Evolutionary conservation across 1,140 invertebrate genomes (phyloP).

Genomic region (Drosophila insularis): DNA sequence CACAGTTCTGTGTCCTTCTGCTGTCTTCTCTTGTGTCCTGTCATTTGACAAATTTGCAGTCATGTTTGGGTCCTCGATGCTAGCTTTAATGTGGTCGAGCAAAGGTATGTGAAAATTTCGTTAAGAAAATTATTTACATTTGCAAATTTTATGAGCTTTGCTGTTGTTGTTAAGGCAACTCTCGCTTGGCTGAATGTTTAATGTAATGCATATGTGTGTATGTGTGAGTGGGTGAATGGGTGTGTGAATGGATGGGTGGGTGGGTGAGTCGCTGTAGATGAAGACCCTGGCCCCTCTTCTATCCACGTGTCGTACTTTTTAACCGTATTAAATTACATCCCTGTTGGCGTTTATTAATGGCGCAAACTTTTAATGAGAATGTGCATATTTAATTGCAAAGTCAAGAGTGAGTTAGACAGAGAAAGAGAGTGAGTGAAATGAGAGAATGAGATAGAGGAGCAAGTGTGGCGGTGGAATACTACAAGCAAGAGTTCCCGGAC

Average conservation of each 20-base stretch:
- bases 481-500: slow-evolving; percentile 18
- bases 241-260: slow-evolving; percentile 15
- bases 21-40: slow-evolving; percentile 34
- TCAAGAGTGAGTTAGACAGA: slow-evolving; percentile 55
- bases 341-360: slow-evolving; percentile 82
- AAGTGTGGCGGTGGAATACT: not conserved
- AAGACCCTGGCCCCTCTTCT: slow-evolving; percentile 26
- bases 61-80: slow-evolving; percentile 32
- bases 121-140: slow-evolving; percentile 79
- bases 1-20: not conserved
- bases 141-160: slow-evolving; percentile 81
- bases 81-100: slow-evolving; percentile 71
- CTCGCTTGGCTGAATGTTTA: slow-evolving; percentile 70
- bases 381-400: slow-evolving; percentile 82
- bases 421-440: not conserved
- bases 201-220: slow-evolving; percentile 51
- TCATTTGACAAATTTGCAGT: slow-evolving; percentile 74
- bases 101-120: slow-evolving; percentile 69
- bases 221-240: slow-evolving; percentile 14
- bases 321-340: slow-evolving; percentile 80
- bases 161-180: slow-evolving; percentile 52
- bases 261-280: slow-evolving; percentile 12
- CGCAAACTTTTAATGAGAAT: slow-evolving; percentile 82
- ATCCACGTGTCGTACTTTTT: slow-evolving; percentile 76
- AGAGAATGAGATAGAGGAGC: not conserved